Percentiles rank a stretch among this genome's conserved stretches.
phyloP scores from a whole-genome alignment of 2,797 vertebrate species.

The Chaetophractus vellerosus region DNA sequence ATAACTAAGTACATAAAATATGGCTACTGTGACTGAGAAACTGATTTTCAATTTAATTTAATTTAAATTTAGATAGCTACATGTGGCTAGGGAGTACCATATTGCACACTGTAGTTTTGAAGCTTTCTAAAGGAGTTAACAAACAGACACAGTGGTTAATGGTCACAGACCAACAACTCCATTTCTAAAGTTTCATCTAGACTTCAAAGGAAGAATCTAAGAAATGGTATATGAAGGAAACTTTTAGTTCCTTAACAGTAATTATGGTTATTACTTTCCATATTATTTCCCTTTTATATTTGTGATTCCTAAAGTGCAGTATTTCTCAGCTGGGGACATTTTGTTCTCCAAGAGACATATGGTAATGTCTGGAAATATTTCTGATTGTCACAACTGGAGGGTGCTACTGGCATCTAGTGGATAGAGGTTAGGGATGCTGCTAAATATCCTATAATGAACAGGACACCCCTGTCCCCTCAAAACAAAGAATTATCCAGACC shows the following conservation, averaged over 20 bases:
- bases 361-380: conserved; percentile 25
- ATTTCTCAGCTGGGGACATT: conserved; percentile 34
- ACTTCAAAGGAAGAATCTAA: conserved; percentile 34
- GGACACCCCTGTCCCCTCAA: not conserved
- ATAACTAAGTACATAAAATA: conserved; percentile 36
- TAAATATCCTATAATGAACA: conserved; percentile 34
- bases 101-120: not conserved
- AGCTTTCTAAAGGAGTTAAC: conserved; percentile 43
- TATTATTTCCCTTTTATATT: conserved; percentile 46
- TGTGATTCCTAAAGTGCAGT: conserved; percentile 47
- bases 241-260: conserved; percentile 21
- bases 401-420: not conserved
- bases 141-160: not conserved
- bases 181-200: conserved; percentile 20
- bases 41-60: conserved; percentile 52
- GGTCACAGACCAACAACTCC: conserved; percentile 2
- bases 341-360: not conserved
- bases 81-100: not conserved
- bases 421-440: conserved; percentile 30
- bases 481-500: conserved; percentile 72
- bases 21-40: conserved; percentile 33
- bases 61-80: conserved; percentile 59
- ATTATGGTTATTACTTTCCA: conserved; percentile 52
- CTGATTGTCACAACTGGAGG: not conserved
- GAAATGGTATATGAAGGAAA: conserved; percentile 16